Evolutionary conservation across 2,113 vertebrate genomes (phyloP), one percentile per base, ranked within the genome.

Genomic region (Tenrec ecaudatus): DNA sequence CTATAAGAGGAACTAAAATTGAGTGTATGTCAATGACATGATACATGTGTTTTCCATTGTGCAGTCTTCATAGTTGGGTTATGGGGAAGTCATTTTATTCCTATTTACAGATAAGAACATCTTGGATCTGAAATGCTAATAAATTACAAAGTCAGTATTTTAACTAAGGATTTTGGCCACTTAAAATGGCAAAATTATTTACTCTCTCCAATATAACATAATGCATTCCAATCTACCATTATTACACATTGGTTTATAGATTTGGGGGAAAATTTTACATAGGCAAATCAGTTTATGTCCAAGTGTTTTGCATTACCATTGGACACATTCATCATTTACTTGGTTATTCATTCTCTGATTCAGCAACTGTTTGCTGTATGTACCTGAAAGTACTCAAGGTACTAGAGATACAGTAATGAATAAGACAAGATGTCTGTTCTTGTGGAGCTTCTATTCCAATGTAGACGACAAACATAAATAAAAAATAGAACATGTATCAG

Each of bases 321-420:
- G 89, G 22, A 15, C 62, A 85, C n/a, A 91, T 40, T 84, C 53
- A 92, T 94, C 60, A 78, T 91, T 94, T 58, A 95, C 91, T 87
- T 53, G 90, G 91, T 95, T 58, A 95, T 94, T 91, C 60, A 92
- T 95, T 92, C 43, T 96, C 92, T 90, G 90, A 66, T 25, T 66
- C 64, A 66, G 25, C 64, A 66, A 66, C 4, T 29, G 20, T 29
- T 66, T 66, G 7, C 40, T 23, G 73, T 93, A 31, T 25, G 78
- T 80, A 73, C 19, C 53, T 85, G 62, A 40, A 60, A 85, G 31
- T 84, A 76, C 31, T 80, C 31, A 84, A 88, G 62, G 80, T 95
- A 71, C 60, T 93, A 58, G 79, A 94, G 33, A 92, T 36, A 43
- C 40, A 53, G 23, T 62, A 31, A 79, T 66, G 76, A 90, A 33